Percentiles rank a stretch among this genome's conserved stretches.
Conservation (phyloP, 2,113 vertebrate species). For the Psammodynastes pulverulentus region DNA sequence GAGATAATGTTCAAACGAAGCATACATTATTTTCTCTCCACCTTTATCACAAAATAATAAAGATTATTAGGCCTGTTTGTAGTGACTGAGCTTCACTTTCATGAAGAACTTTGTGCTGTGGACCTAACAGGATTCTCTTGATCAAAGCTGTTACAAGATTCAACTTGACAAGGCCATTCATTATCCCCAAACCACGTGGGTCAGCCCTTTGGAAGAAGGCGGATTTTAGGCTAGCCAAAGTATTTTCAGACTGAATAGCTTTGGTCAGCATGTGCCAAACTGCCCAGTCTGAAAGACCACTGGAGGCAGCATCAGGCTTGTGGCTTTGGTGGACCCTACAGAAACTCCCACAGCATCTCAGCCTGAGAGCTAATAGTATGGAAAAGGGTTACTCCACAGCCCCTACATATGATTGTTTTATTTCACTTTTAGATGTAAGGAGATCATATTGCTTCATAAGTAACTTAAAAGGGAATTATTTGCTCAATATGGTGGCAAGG, state of each 20-base stretch:
- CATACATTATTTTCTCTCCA: not conserved
- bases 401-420: not conserved
- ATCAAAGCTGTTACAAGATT: not conserved
- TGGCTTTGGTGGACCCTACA: not conserved
- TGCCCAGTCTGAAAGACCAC: not conserved
- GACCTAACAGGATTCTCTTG: not conserved
- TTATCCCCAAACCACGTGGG: not conserved
- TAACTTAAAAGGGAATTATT: not conserved
- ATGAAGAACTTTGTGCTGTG: not conserved
- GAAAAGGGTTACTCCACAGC: not conserved
- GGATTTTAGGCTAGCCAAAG: not conserved
- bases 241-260: not conserved
- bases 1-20: not conserved
- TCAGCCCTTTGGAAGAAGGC: not conserved
- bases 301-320: not conserved
- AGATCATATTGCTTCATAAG: not conserved
- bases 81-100: not conserved
- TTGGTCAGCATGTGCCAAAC: not conserved
- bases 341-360: not conserved
- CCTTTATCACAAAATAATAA: not conserved
- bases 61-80: not conserved
- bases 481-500: not conserved
- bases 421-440: not conserved
- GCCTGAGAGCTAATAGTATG: not conserved
- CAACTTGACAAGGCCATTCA: not conserved